Percentiles rank a stretch among this genome's conserved stretches.
Conservation (phyloP, 2,888 invertebrate genomes). For the Epicampocera succincta region DNA sequence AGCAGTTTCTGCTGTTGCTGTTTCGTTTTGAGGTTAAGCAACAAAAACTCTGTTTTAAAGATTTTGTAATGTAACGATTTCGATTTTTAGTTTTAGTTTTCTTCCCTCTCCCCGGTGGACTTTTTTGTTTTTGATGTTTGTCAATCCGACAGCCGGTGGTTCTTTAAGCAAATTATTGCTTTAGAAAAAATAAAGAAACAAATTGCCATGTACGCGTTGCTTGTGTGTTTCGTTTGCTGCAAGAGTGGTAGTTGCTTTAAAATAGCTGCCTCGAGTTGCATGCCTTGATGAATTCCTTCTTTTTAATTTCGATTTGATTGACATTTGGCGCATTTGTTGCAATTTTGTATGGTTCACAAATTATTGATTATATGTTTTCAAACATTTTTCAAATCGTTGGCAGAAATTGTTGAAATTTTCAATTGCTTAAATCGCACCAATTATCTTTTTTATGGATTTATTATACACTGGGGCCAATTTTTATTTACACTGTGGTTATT, state of each 20-base stretch:
- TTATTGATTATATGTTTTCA: constrained; percentile 57
- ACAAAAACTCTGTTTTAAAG: constrained; percentile 61
- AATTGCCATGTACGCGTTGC: constrained; percentile 19
- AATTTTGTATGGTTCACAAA: constrained; percentile 56
- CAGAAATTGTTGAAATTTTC: constrained; percentile 23
- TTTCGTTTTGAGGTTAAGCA: constrained; percentile 65
- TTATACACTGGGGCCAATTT: neutral
- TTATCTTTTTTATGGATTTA: constrained; percentile 12
- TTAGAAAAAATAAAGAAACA: constrained; percentile 33
- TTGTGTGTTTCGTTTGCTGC: neutral
- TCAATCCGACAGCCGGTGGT: constrained; percentile 1
- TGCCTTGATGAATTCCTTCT: constrained; percentile 55
- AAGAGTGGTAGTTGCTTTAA: constrained; percentile 1
- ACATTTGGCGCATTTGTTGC: constrained; percentile 59
- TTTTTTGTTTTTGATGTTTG: neutral
- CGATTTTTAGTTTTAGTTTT: constrained; percentile 25
- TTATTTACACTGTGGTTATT: neutral
- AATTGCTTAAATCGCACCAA: constrained; percentile 9
- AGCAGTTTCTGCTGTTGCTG: constrained; percentile 24
- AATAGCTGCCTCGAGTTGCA: constrained; percentile 23
- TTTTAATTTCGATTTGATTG: constrained; percentile 57
- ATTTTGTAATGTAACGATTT: constrained; percentile 56
- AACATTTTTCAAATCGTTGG: constrained; percentile 44
- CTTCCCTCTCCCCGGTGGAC: neutral
- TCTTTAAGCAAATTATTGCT: constrained; percentile 40